Base-by-base conservation (phyloP, 2,888 invertebrate species). In the Anaspis maculata region DNA sequence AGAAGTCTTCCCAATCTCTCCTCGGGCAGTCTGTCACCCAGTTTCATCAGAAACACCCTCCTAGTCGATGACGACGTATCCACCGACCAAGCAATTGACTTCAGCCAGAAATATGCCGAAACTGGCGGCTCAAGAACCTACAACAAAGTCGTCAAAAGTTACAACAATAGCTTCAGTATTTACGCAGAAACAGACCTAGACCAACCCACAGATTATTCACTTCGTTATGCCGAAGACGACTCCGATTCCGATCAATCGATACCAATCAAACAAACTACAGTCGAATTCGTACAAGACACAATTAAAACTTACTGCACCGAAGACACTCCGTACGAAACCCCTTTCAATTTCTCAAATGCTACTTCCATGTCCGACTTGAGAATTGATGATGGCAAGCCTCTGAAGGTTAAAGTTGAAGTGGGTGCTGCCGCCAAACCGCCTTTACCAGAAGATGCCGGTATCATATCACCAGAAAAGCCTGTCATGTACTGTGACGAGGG, bases 281-380 rank as follows among this genome's bases (percentile, higher is more conserved):
- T 48, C 16, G 62, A 61, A 42, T 66, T 64, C 45, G 70, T 79
- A 9, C 73, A 80, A 48, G 92, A 94, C 55, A 85, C 88, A 0
- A 76, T 91, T 3, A 86, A 87, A 61, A 91, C 89, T 30, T 94
- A 91, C 61, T 89, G 84, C 54, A 92, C 92, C 0, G 94, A 94
- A 67, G 92, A 54, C 23, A 92, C 94, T 1, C 87, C 87, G 0
- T 81, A 85, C 52, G 79, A 83, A 61, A 83, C 83, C 1, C 82
- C 82, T 0, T 74, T 79, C 41, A 81, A 82, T 48, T 85, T 92
- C 61, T 92, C 92, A 0, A 89, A 84, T 4, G 87, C 91, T 0
- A 90, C 90, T 0, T 91, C 54, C 2, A 81, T 91, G 71, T 87
- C 85, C 0, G 92, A 94, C 64, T 69, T 94, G 16, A 69, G 83